Percentiles rank a stretch among this genome's conserved stretches.
Evolutionary conservation across 2,113 vertebrate species (phyloP).

Genomic region (Ciconia stormi): DNA sequence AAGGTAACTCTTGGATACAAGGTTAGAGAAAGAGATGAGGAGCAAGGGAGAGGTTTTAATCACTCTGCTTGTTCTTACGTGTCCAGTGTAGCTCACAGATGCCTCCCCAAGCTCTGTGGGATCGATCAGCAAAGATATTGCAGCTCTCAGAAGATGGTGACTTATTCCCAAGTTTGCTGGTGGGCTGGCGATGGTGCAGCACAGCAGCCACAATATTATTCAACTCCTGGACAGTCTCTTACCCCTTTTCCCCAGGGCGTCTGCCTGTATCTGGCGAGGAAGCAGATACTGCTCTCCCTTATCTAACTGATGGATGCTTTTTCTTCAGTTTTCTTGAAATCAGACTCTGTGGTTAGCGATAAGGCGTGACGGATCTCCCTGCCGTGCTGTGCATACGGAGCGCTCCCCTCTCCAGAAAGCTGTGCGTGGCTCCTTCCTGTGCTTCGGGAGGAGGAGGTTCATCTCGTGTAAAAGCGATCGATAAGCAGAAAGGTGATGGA

Average conservation of each 20-base stretch:
- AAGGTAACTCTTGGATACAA: not conserved
- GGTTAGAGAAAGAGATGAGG: not conserved
- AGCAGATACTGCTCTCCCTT: not conserved
- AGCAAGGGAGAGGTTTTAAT: not conserved
- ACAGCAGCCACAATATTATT: not conserved
- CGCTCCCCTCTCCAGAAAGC: not conserved
- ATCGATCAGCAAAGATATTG: not conserved
- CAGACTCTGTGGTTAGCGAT: not conserved
- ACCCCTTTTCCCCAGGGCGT: not conserved
- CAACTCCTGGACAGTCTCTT: not conserved
- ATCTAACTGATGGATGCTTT: not conserved
- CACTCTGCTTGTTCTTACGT: not conserved
- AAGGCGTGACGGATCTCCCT: not conserved
- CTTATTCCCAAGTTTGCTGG: not conserved
- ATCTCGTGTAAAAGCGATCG: rapidly evolving
- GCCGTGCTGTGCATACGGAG: not conserved
- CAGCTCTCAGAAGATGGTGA: not conserved
- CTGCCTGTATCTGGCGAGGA: not conserved
- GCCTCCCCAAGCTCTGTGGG: not conserved
- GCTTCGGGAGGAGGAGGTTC: not conserved
- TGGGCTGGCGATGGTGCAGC: not conserved
- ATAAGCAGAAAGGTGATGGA: not conserved
- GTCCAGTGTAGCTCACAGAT: not conserved
- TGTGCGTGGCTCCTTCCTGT: not conserved
- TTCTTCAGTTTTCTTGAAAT: not conserved